A percentile compares a stretch with the other conserved stretches of the same genome.
Conservation (phyloP, 2,797 vertebrate genomes). For the Danio tinwini region DNA sequence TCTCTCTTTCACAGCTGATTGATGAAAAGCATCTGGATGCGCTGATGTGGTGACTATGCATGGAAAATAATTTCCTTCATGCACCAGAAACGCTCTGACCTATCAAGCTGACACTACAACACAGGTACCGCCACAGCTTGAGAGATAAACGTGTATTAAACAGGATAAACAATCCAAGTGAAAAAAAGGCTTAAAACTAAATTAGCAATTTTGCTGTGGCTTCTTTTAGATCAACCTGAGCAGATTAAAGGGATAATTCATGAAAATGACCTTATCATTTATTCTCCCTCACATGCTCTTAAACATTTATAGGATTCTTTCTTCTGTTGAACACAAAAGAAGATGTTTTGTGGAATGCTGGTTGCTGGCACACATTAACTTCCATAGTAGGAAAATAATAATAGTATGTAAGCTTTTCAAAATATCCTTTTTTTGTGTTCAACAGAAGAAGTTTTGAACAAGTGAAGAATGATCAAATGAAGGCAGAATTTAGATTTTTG, state of each 20-base stretch:
- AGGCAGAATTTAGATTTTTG: too few species aligned
- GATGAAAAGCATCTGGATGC: constrained; percentile 67
- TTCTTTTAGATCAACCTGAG: not conserved
- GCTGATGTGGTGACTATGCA: constrained; percentile 45
- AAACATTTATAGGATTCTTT: too few species aligned
- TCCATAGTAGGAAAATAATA: too few species aligned
- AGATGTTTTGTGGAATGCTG: too few species aligned
- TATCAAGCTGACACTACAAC: constrained; percentile 35
- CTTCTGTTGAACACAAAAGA: too few species aligned
- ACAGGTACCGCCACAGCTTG: constrained; percentile 3
- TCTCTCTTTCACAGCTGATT: constrained; percentile 55
- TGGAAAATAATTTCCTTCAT: constrained; percentile 61
- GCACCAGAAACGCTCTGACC: constrained; percentile 46
- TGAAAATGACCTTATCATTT: too few species aligned
- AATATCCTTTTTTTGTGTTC: too few species aligned
- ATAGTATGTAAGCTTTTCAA: too few species aligned
- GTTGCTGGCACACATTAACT: too few species aligned
- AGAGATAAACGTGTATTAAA: not conserved
- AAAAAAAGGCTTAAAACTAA: not conserved
- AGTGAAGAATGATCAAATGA: too few species aligned
- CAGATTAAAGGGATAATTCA: not conserved
- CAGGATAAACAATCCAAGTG: constrained; percentile 31
- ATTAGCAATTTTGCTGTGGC: not conserved
- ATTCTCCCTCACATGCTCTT: too few species aligned
- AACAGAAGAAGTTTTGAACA: too few species aligned